Conservation (phyloP, 2,113 vertebrate species). For the Nannobrachium achirus region DNA sequence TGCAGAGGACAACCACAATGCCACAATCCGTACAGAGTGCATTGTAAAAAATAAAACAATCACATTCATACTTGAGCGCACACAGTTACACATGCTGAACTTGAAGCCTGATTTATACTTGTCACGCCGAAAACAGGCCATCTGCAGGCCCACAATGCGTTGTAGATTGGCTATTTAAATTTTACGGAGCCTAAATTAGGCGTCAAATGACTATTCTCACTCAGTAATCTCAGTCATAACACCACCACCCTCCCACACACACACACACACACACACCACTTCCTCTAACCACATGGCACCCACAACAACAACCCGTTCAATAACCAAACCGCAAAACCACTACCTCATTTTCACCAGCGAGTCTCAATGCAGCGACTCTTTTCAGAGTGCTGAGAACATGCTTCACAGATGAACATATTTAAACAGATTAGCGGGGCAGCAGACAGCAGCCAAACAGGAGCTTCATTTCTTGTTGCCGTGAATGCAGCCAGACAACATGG, state of each 20-base stretch:
- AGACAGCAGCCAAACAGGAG: background rate
- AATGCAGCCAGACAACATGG: slow-evolving; percentile 32
- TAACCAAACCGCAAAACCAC: slow-evolving; percentile 24
- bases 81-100: no score
- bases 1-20: slow-evolving; percentile 44
- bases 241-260: background rate
- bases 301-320: slow-evolving; percentile 23
- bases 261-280: slow-evolving; percentile 14
- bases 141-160: no score
- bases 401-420: slow-evolving; percentile 13
- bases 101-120: no score
- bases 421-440: slow-evolving; percentile 21
- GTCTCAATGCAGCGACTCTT: slow-evolving; percentile 3
- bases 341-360: background rate
- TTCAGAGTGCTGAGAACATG: slow-evolving; percentile 15
- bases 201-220: no score
- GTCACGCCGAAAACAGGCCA: no score
- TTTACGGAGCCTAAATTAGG: no score
- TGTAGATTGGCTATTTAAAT: no score
- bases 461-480: slow-evolving; percentile 14
- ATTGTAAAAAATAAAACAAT: no score
- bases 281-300: background rate
- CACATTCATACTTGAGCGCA: no score
- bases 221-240: no score
- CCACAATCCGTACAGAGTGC: slow-evolving; percentile 17